Evolutionary conservation across 2,113 vertebrate genomes (phyloP).

Genomic region (Cromileptes altivelis): DNA sequence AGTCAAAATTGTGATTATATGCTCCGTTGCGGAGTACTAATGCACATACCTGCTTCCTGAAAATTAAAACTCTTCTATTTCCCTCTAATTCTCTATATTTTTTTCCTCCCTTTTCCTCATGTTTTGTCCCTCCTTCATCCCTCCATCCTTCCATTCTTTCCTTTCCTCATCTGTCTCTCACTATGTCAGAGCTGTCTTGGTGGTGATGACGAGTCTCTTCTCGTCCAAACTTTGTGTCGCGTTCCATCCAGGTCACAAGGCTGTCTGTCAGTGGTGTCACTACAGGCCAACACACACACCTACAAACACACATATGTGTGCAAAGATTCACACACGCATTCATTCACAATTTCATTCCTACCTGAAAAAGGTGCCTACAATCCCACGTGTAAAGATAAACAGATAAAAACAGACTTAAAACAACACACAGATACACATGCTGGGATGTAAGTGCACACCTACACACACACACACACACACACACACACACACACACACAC

Average conservation of each 20-base stretch:
- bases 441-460: neutral
- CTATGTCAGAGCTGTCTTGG: constrained; percentile 15
- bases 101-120: neutral
- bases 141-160: neutral
- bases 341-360: neutral
- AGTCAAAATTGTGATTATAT: neutral
- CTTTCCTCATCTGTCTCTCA: constrained; percentile 41
- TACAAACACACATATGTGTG: neutral
- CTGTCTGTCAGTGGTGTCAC: neutral
- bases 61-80: neutral
- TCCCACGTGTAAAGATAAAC: neutral
- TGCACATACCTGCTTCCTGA: neutral
- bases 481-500: neutral
- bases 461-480: neutral
- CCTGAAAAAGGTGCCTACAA: neutral
- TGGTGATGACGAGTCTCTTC: neutral
- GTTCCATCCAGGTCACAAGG: constrained; percentile 53
- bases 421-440: neutral
- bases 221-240: neutral
- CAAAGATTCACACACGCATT: neutral
- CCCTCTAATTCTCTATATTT: neutral
- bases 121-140: constrained; percentile 1
- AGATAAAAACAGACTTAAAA: neutral
- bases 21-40: neutral
- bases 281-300: neutral